Evolutionary conservation across 2,888 invertebrate genomes (phyloP).

Genomic region (Crossocerus cetratus): DNA sequence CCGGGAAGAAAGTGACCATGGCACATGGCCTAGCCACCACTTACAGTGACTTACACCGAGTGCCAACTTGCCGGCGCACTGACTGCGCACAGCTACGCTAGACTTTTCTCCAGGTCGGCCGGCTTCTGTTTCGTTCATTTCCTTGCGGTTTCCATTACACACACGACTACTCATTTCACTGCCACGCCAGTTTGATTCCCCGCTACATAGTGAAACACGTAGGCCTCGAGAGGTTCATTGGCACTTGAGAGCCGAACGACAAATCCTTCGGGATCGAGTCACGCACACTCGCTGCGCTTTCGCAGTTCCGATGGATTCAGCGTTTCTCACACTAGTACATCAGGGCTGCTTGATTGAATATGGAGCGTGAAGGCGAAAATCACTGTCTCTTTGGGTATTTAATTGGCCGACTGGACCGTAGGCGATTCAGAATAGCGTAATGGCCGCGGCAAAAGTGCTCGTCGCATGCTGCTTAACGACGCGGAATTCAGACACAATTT

Average conservation of each 20-base stretch:
- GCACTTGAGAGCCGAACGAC: too few species aligned
- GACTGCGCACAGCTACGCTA: slow-evolving; percentile 34
- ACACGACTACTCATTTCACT: slow-evolving; percentile 33
- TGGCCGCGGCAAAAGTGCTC: slow-evolving; percentile 15
- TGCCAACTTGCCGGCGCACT: slow-evolving; percentile 24
- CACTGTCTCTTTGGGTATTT: too few species aligned
- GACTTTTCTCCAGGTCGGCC: slow-evolving; percentile 40
- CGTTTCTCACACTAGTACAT: too few species aligned
- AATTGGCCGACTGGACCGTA: not conserved
- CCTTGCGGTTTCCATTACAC: slow-evolving; percentile 32
- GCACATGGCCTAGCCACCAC: slow-evolving; percentile 50
- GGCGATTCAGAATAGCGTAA: not conserved
- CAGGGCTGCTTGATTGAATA: too few species aligned
- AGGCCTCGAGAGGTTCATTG: too few species aligned
- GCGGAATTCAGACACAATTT: slow-evolving; percentile 30
- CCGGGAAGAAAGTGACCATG: slow-evolving; percentile 59
- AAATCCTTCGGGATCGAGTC: too few species aligned
- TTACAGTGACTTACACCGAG: slow-evolving; percentile 38
- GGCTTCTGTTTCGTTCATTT: slow-evolving; percentile 33
- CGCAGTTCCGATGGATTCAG: too few species aligned
- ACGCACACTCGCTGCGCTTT: too few species aligned
- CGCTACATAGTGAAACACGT: not conserved
- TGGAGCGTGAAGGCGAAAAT: too few species aligned
- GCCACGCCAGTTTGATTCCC: not conserved
- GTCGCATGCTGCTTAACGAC: slow-evolving; percentile 32